Evolutionary conservation across 1,140 invertebrate genomes (phyloP), one percentile per base, ranked within the genome.

Genomic region (Sminthurinus signatus): DNA sequence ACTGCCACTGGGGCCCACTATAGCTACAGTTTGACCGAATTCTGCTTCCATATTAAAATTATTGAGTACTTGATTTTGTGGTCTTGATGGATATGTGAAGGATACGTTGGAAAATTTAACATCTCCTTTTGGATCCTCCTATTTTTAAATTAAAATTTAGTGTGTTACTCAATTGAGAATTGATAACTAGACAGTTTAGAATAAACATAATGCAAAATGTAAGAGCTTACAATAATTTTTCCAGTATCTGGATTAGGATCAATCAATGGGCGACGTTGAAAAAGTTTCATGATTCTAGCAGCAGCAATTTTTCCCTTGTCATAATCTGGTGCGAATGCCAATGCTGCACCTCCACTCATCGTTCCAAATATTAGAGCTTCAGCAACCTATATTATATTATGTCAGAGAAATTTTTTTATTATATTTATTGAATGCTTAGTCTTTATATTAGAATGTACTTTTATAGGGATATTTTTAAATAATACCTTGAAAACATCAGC

Each of bases 1-100:
- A 78, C 90, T 94, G 1, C 92, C 92, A 58, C 88, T 91, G 84
- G 85, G 77, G 1, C 93, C 91, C 1, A 94, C 89, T 42, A 95
- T 75, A 0, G 91, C 92, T 0, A 91, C 78, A 2, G 86, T 91
- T 75, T 88, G 81, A 0, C 89, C 88, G 28, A 77, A 74, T 29
- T 80, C 72, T 0, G 86, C 77, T 0, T 73, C 75, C 2, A 86
- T 60, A 65, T 75, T 75, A 1, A 85, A 64, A 3, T 72, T 72
- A 58, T 71, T 65, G 21, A 75, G 64, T 29, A 76, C 69, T 76
- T 74, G 59, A 25, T 52, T 72, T 54, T 67, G 61, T 43, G 75
- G 72, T 44, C 79, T 64, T 10, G 75, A 73, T 2, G 79, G 78
- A 68, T 82, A 82, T 17, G 62, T 62, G 73, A 81, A 81, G n/a